Evolutionary conservation across 2,797 vertebrate genomes (phyloP).

Genomic region (Pangasius sanitwongsei): DNA sequence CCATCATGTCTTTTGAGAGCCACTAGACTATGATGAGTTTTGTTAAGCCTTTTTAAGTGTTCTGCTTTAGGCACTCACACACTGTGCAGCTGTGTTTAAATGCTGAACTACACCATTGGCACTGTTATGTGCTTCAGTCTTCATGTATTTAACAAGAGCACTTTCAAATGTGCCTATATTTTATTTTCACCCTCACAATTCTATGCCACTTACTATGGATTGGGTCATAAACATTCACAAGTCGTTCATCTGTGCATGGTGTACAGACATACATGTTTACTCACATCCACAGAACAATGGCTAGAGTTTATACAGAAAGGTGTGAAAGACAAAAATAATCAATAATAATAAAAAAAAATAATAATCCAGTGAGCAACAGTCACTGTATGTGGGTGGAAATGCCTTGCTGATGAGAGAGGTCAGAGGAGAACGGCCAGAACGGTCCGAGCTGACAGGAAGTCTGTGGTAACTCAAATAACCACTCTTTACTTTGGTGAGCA

Average conservation of each 20-base stretch:
- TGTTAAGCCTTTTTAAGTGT: not conserved
- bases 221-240: not conserved
- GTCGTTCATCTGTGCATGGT: not conserved
- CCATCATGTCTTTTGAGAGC: not conserved
- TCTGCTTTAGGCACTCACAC: slow-evolving; percentile 14
- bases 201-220: not conserved
- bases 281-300: not conserved
- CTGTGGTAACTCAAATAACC: not conserved
- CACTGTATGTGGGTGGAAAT: not conserved
- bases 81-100: slow-evolving; percentile 19
- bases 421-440: not conserved
- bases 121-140: slow-evolving; percentile 15
- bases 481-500: not conserved
- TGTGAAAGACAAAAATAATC: not conserved
- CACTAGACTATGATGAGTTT: not conserved
- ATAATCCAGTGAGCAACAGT: not conserved
- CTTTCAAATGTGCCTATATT: not conserved
- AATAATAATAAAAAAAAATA: no score
- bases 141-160: not conserved
- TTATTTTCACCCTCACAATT: not conserved
- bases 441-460: not conserved
- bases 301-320: not conserved
- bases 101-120: not conserved
- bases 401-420: not conserved
- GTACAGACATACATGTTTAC: not conserved